phyloP scores from a whole-genome alignment of 2,797 vertebrate genomes.

The Pseudomugil tenellus region DNA sequence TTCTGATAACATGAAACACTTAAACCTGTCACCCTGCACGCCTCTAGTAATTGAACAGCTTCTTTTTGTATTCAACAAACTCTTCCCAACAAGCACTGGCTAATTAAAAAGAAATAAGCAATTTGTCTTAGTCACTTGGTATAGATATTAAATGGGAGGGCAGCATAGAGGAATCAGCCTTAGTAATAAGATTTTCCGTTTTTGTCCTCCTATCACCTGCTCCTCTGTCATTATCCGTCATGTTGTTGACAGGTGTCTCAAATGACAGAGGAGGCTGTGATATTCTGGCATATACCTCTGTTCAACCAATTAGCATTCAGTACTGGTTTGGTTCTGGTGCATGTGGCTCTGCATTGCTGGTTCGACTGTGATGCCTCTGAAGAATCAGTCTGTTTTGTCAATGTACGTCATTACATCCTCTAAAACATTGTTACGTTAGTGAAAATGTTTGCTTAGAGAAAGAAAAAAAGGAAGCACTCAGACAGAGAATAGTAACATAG shows the following conservation, averaged over 20 bases:
- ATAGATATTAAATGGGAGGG: constrained; percentile 59
- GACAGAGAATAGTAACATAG: too few species aligned
- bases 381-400: too few species aligned
- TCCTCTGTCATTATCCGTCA: constrained; percentile 54
- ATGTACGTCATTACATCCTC: too few species aligned
- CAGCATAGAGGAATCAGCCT: constrained; percentile 31
- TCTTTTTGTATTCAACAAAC: constrained; percentile 69
- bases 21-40: constrained; percentile 64
- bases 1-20: constrained; percentile 71
- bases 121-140: constrained; percentile 56
- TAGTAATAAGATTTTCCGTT: constrained; percentile 67
- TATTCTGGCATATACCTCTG: constrained; percentile 38
- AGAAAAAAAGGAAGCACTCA: too few species aligned
- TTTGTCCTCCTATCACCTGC: constrained; percentile 31
- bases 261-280: constrained; percentile 60
- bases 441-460: too few species aligned
- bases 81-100: constrained; percentile 44
- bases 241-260: constrained; percentile 70
- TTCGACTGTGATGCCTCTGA: too few species aligned
- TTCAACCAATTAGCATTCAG: too few species aligned
- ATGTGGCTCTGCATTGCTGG: too few species aligned
- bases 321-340: too few species aligned
- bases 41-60: constrained; percentile 70
- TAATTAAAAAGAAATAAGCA: constrained; percentile 80
- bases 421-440: too few species aligned